phyloP scores from a whole-genome alignment of 1,140 invertebrate genomes.

The Planococcus citri region DNA sequence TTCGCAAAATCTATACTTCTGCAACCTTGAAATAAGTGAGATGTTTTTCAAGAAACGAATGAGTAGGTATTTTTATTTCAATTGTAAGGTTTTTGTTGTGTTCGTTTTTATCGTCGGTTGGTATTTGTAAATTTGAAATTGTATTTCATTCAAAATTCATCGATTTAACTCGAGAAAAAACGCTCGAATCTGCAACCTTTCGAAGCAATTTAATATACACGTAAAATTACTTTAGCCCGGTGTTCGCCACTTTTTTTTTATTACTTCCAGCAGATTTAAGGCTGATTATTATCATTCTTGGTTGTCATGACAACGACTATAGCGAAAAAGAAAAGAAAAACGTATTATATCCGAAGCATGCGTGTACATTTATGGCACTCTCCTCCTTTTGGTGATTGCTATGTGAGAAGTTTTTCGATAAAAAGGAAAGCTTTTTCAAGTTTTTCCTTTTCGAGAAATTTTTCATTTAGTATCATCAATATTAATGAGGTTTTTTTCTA shows the following conservation, averaged over 20 bases:
- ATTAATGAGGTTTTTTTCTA: conserved; percentile 10
- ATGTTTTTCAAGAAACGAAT: too few relatives aligned
- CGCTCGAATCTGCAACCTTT: neutral
- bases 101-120: too few relatives aligned
- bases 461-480: conserved; percentile 3
- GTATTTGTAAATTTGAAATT: neutral
- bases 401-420: neutral
- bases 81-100: too few relatives aligned
- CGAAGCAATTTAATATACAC: conserved; percentile 13
- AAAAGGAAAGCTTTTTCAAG: neutral
- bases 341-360: conserved; percentile 12
- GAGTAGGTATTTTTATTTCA: too few relatives aligned
- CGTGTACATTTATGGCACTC: conserved; percentile 14
- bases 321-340: conserved; percentile 9
- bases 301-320: conserved; percentile 10
- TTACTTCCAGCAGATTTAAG: conserved; percentile 18
- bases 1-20: too few relatives aligned
- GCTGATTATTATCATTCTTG: conserved; percentile 19
- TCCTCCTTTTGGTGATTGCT: conserved; percentile 12
- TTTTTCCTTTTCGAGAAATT: conserved; percentile 8
- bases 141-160: neutral
- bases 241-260: conserved; percentile 17
- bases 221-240: conserved; percentile 11
- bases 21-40: too few relatives aligned
- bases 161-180: neutral